Base-by-base conservation (phyloP, 2,797 vertebrate species). In the Benthosema pterotum region DNA sequence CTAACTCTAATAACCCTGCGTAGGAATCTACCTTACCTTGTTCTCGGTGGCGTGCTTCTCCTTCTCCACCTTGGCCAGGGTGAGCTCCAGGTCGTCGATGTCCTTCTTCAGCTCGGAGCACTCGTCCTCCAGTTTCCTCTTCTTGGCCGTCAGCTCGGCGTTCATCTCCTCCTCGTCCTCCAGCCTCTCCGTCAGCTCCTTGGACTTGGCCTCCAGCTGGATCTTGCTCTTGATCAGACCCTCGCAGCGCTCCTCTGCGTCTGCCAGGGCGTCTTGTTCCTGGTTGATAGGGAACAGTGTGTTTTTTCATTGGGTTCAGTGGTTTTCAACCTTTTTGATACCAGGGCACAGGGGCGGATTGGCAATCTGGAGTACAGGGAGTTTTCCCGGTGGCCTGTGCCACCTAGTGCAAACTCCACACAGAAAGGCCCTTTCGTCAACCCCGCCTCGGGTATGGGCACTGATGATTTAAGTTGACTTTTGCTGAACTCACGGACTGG, bases 161-260 rank as follows among this genome's bases (percentile, higher is more conserved):
- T 95, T 96, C 83, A 94, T 93, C 75, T 95, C 93, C 49, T 95
- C 94, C 75, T 96, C 95, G 73, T 91, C 87, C 18, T 91, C 91
- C 57, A 92, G 75, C 0, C 88, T 85, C 61, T 89, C 90, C 4
- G 87, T 93, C 76, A 94, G 74, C 78, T 97, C 95, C 81, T 97
- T 97, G 71, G 78, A 57, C 85, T 96, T 97, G 68, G 94, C 95
- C 69, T 97, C 95, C 67, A 96, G 80, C 80, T 95, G 94, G 75
- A 97, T 96, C 80, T 97, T 97, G 79, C 93, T 95, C 72, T 96
- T 97, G 79, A 97, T 97, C 59, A 97, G 82, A 75, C 96, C 95
- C 68, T 97, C 95, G 0, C 95, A 96, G 51, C 95, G 93, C 53
- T 95, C 95, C 56, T 96, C 95, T 0, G 94, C 92, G 61, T 96